A percentile compares a stretch with the other conserved stretches of the same genome.
These are phyloP conservation scores for Cecidostiba fungosa DNA, from an alignment of 2,888 invertebrate species.

Conservation along the genomic window DNA sequence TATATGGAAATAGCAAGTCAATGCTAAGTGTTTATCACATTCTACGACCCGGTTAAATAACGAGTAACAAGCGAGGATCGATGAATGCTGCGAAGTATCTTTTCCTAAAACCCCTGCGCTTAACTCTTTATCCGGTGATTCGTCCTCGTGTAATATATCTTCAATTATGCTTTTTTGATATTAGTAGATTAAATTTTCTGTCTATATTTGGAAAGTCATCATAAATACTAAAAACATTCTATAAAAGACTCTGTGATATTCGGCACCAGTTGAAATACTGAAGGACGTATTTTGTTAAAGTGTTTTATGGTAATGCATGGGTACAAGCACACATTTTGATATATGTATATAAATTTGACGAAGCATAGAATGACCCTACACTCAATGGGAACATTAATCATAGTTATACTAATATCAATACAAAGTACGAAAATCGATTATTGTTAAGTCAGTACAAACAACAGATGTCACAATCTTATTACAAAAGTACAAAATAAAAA, in stretches of 20 bases:
- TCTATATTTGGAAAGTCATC: constrained; percentile 22
- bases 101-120: constrained; percentile 21
- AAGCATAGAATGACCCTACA: constrained; percentile 44
- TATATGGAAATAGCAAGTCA: constrained; percentile 43
- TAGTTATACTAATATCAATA: constrained; percentile 46
- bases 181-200: constrained; percentile 32
- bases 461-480: constrained; percentile 53
- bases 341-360: constrained; percentile 20
- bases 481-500: constrained; percentile 61
- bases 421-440: constrained; percentile 46
- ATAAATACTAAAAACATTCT: constrained; percentile 58
- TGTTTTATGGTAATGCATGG: constrained; percentile 31
- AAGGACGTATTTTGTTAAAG: constrained; percentile 57
- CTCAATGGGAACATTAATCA: constrained; percentile 48
- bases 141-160: constrained; percentile 24
- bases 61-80: constrained; percentile 61
- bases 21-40: constrained; percentile 57
- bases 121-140: constrained; percentile 56
- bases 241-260: constrained; percentile 53
- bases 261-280: constrained; percentile 63
- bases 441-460: constrained; percentile 56
- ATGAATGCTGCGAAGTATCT: constrained; percentile 45
- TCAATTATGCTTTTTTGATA: constrained; percentile 18
- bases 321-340: constrained; percentile 36
- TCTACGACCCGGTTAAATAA: constrained; percentile 58